Conservation (phyloP, 2,797 vertebrate species). For the Falco rusticolus region DNA sequence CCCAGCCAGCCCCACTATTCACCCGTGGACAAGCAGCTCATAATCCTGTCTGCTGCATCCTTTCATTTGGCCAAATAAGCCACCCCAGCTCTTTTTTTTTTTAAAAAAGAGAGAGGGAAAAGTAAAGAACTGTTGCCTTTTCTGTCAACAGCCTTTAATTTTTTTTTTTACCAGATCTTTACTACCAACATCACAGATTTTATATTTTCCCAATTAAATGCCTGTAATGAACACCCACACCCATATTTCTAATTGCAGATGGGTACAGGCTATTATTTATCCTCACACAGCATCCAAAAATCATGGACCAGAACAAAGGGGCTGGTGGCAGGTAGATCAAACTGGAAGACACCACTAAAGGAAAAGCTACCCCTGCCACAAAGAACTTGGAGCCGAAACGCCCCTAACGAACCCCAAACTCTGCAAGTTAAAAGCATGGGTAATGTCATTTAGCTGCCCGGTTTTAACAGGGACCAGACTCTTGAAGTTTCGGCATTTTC, state of each 20-base stretch:
- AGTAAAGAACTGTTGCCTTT: neutral
- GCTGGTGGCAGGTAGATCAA: neutral
- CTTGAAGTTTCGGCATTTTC: neutral
- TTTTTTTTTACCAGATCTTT: neutral
- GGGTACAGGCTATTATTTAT: neutral
- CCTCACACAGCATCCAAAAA: neutral
- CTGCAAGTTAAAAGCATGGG: fast-evolving
- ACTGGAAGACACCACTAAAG: fast-evolving
- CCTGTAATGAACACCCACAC: neutral
- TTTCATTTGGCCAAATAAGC: neutral
- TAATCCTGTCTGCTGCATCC: neutral
- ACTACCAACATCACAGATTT: neutral
- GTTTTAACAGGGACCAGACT: neutral
- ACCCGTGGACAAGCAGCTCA: neutral
- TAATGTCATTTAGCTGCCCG: neutral
- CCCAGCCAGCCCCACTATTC: neutral
- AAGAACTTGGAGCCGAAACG: neutral
- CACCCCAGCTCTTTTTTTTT: neutral
- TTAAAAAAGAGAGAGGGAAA: neutral
- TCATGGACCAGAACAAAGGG: neutral
- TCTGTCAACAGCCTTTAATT: neutral
- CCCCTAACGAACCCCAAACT: neutral
- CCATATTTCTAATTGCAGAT: neutral
- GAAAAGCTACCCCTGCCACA: neutral
- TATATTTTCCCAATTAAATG: neutral